phyloP scores from a whole-genome alignment of 2,797 vertebrate genomes.

The Helicolenus hilgendorfi region DNA sequence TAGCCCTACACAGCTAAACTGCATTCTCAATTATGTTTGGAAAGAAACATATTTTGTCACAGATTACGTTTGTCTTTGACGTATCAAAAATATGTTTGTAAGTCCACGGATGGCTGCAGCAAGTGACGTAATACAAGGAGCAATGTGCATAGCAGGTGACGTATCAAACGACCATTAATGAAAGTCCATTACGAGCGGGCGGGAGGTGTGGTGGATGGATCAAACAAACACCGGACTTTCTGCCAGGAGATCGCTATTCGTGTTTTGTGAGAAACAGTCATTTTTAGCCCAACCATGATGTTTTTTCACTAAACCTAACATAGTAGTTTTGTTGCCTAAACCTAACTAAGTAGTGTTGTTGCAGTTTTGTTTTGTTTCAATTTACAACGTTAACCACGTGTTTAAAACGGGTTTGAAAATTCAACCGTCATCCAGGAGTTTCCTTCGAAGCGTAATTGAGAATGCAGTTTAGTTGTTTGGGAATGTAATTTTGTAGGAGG shows the following conservation, averaged over 20 bases:
- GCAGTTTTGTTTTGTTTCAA: too few relatives aligned
- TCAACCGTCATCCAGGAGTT: fast-evolving
- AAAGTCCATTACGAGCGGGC: neutral
- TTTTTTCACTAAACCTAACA: too few relatives aligned
- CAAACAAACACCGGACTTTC: neutral
- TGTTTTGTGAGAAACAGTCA: neutral
- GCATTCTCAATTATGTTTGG: neutral
- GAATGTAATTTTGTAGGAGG: fast-evolving
- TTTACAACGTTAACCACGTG: fast-evolving
- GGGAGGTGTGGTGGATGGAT: too few relatives aligned
- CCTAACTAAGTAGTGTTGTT: too few relatives aligned
- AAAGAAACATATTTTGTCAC: fast-evolving
- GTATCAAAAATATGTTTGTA: neutral
- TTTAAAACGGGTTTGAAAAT: too few relatives aligned
- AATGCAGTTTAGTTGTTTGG: too few relatives aligned
- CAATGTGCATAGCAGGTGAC: fast-evolving
- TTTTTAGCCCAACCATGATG: fast-evolving
- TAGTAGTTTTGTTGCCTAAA: too few relatives aligned
- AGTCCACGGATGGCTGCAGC: neutral
- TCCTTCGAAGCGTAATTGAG: too few relatives aligned
- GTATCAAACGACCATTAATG: neutral
- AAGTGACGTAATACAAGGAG: neutral
- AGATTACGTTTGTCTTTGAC: neutral
- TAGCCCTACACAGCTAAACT: neutral
- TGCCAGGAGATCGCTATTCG: neutral